phyloP scores from a whole-genome alignment of 1,140 invertebrate genomes.

The Antheraea pernyi region DNA sequence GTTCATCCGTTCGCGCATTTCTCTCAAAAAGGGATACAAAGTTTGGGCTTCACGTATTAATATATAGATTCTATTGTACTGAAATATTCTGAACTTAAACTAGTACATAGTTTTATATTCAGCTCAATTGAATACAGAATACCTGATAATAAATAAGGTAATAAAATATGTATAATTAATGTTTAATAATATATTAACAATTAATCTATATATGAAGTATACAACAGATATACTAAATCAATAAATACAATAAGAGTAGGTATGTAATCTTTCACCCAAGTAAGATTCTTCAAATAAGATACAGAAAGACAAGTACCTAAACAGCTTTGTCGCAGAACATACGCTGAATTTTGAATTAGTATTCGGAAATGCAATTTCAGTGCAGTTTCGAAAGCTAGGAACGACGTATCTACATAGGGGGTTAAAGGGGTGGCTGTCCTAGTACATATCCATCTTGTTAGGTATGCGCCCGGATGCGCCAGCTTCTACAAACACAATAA shows the following conservation, averaged over 20 bases:
- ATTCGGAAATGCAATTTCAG: conserved; percentile 76
- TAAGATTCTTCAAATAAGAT: not conserved
- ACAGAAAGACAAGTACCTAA: not conserved
- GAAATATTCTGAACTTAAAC: not conserved
- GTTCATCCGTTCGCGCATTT: too few relatives aligned
- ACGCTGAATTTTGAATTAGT: conserved; percentile 53
- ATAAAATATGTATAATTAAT: conserved; percentile 2
- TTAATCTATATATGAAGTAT: too few relatives aligned
- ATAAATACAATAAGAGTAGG: not conserved
- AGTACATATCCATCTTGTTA: conserved; percentile 78
- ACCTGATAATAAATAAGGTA: conserved; percentile 9
- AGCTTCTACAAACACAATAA: conserved; percentile 78
- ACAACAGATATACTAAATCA: not conserved
- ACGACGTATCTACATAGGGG: conserved; percentile 44
- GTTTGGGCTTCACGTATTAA: too few relatives aligned
- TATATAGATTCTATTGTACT: not conserved
- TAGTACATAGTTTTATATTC: not conserved
- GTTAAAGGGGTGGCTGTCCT: conserved; percentile 48
- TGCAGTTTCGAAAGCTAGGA: conserved; percentile 53
- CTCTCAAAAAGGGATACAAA: too few relatives aligned
- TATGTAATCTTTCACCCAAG: too few relatives aligned
- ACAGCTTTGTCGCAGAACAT: not conserved
- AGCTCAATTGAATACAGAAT: not conserved
- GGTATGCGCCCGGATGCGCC: conserved; percentile 76
- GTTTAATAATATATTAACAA: too few relatives aligned